Evolutionary conservation across 2,797 vertebrate genomes (phyloP), one percentile per base, ranked within the genome.

Genomic region (Paguma larvata): DNA sequence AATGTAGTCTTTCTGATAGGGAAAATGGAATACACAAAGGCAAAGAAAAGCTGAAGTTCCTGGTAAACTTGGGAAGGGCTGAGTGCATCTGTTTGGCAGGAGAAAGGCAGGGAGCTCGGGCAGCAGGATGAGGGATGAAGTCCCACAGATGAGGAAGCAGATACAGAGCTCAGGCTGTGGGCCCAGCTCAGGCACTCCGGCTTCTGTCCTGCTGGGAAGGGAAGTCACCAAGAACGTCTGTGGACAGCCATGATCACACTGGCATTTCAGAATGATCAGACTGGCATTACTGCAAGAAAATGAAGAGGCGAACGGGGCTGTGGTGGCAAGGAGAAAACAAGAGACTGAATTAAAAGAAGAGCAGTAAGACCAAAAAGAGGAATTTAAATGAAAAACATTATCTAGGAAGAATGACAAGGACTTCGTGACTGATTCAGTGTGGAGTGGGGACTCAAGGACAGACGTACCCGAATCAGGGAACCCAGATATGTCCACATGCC

Each of bases 381-480:
- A 88, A 65, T 88, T 79, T 75, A 70, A 46, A 62, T 41, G 13
- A 23, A 83, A 85, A 48, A 84, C 46, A 41, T 13, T 12, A 3
- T 3, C 38, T 1, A 38, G 16, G 62, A 86, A 65, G 78, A 91
- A 88, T n/a, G 5, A 44, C 70, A 95, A 93, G 44, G 25, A 88
- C 19, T 13, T 82, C 32, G 6, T 75, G 72, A 91, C 1, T n/a
- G 32, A 88, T 18, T 56, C 19, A 84, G 27, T 32, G 25, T 85
- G 44, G 38, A 77, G 23, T 23, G 51, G 62, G n/a, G 34, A 85
- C 48, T 91, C 85, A 92, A 91, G 85, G 75, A 86, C 80, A 89
- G 44, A 59, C n/a, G 86, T 19, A 59, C 34, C 14, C 18, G 41
- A 80, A 44, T 79, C 44, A 72, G 27, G 73, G n/a, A 83, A 94